These are phyloP conservation scores for Toxonevra muliebris DNA, from an alignment of 2,888 invertebrate species.

Conservation along the genomic window DNA sequence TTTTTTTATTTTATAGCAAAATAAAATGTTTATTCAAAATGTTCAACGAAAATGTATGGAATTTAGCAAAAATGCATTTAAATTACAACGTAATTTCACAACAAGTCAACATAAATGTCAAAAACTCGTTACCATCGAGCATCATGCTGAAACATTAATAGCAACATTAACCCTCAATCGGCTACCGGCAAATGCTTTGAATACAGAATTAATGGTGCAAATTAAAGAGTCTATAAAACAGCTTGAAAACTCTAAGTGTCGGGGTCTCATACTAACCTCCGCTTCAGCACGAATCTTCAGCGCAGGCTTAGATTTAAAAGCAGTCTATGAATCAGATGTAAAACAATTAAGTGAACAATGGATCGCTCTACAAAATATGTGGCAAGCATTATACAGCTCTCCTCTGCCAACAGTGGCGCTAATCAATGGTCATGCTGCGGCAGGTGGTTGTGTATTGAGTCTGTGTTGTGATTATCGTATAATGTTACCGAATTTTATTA, in stretches of 20 bases:
- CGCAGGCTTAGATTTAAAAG: constrained; percentile 30
- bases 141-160: constrained; percentile 17
- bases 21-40: too few species aligned
- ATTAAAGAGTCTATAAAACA: constrained; percentile 13
- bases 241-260: constrained; percentile 19
- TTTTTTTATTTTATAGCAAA: too few species aligned
- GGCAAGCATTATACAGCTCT: constrained; percentile 16
- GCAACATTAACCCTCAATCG: constrained; percentile 29
- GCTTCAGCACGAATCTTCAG: constrained; percentile 22
- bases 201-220: constrained; percentile 13
- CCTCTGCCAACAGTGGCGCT: constrained; percentile 21
- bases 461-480: constrained; percentile 81
- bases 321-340: constrained; percentile 13
- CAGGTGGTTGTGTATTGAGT: constrained; percentile 81
- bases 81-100: too few species aligned
- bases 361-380: constrained; percentile 27
- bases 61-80: too few species aligned
- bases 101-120: not conserved
- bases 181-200: constrained; percentile 31
- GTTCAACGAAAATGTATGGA: too few species aligned
- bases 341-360: constrained; percentile 13
- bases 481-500: constrained; percentile 29
- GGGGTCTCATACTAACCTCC: constrained; percentile 30
- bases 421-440: constrained; percentile 66
- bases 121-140: constrained; percentile 22